Base-by-base conservation (phyloP, 1,140 invertebrate genomes). In the Drosophila biarmipes region DNA sequence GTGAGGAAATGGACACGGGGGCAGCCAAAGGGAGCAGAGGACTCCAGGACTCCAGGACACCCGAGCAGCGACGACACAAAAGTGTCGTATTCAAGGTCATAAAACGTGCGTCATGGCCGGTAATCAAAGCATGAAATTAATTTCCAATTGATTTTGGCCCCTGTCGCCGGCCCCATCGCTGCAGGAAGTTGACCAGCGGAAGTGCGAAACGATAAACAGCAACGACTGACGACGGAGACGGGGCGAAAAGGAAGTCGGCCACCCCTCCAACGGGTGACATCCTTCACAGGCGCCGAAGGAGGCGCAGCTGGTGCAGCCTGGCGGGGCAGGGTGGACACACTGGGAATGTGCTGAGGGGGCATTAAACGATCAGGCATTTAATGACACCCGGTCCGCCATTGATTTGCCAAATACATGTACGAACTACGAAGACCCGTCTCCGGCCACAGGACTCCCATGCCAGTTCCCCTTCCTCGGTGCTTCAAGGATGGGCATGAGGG, bases 71-170 rank as follows among this genome's bases (percentile, higher is more conserved):
- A 73, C 73, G 82, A 86, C 82, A 86, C 79, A 82, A 87, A 79
- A 79, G 84, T 84, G 84, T 84, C 75, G 84, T 79, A 87, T 84
- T 89, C 84, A 87, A 87, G 84, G 84, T 87, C 84, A 87, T 87
- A 87, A 87, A 87, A 87, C 84, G 84, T 87, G 84, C 84, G 79
- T 84, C 84, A 87, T 78, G 80, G 87, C 84, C 84, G 84, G 84
- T 87, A 87, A 87, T 87, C 84, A 87, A 89, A 87, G 84, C 84
- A 89, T 84, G 79, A 89, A 87, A 87, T 87, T 87, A 87, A 87
- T 87, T 87, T 87, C 84, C 84, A 87, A 87, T 87, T 87, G 84
- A 87, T 87, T 87, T 87, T 84, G 79, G 82, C 84, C 82, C 82
- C 82, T 55, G 68, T 74, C 61, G 71, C 51, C 56, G 68, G 49